Base-by-base conservation (phyloP, 35 echinoderm and acorn worm species). In the Diadema setosum region DNA sequence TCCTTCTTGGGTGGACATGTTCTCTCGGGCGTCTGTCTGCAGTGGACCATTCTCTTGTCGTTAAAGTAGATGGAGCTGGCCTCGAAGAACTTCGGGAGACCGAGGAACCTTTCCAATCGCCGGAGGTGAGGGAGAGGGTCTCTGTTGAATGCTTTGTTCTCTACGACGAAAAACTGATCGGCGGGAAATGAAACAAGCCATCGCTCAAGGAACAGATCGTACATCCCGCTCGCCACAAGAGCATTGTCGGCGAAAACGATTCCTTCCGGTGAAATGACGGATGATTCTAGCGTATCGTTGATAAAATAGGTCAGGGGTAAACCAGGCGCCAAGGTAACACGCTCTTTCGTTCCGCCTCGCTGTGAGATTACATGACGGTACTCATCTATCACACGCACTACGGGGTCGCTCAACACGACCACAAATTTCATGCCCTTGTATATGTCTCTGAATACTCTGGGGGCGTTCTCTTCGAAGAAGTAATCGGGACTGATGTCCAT, bases 401-500 rank as follows among this genome's bases (percentile, higher is more conserved):
- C 48, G 48, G 48, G 48, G 48, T 52, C 48, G 48, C 48, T 9
- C 9, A 52, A 11, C 9, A 52, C n/a, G n/a, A 52, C 48, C 9
- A 52, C n/a, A n/a, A 52, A 52, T n/a, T 52, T 52, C 8, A 31
- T 2, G 89, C 75, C 57, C 11, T 12, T 34, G 16, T 81, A 82
- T 16, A 96, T 39, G 2, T 81, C 42, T 20, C 30, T 52, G n/a
- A 96, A 73, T 39, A 41, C 42, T 50, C 73, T 59, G 3, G 94
- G 90, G 40, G 87, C 86, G 16, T 45, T 40, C 1, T 89, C 84
- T 49, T 81, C 58, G 9, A 92, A 42, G 69, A 96, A 92, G 49
- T 96, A 96, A 75, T 84, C 84, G 42, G 94, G 90, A 16, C 89
- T 92, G 14, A 86, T 92, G 40, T 96, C 94, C 32, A 96, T 67